phyloP scores from a whole-genome alignment of 2,888 invertebrate species.

The Lasioglossum calceatum region DNA sequence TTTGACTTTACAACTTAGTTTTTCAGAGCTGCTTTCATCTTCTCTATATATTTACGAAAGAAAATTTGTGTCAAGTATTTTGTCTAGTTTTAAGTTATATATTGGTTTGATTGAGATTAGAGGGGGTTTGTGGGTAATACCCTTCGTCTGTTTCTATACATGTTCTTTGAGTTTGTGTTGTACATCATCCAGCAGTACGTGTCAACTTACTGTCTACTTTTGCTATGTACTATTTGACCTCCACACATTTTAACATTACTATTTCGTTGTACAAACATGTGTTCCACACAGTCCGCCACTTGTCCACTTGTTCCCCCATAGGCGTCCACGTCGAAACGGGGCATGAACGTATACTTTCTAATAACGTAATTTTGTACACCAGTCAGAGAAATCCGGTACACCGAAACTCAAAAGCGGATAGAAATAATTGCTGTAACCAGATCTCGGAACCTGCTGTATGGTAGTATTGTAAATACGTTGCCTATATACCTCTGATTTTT shows the following conservation, averaged over 20 bases:
- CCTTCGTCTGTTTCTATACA: constrained; percentile 36
- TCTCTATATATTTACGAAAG: not conserved
- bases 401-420: constrained; percentile 1
- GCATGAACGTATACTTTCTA: constrained; percentile 44
- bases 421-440: constrained; percentile 11
- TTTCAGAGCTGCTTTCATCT: not conserved
- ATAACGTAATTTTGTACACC: constrained; percentile 21
- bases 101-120: not conserved
- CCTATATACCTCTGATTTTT: constrained; percentile 26
- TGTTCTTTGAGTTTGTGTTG: constrained; percentile 63
- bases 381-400: constrained; percentile 26
- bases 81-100: not conserved
- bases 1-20: not conserved
- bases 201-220: constrained; percentile 81
- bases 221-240: constrained; percentile 76
- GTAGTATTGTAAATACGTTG: constrained; percentile 49
- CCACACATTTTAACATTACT: constrained; percentile 56
- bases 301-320: constrained; percentile 54
- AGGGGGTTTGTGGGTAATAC: not conserved
- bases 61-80: not conserved
- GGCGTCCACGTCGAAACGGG: constrained; percentile 39
- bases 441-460: constrained; percentile 56
- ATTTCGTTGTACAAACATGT: constrained; percentile 50
- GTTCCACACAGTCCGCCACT: constrained; percentile 48
- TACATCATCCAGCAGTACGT: constrained; percentile 64